Conservation (phyloP, 2,797 vertebrate genomes). For the Gobionotothen gibberifrons region DNA sequence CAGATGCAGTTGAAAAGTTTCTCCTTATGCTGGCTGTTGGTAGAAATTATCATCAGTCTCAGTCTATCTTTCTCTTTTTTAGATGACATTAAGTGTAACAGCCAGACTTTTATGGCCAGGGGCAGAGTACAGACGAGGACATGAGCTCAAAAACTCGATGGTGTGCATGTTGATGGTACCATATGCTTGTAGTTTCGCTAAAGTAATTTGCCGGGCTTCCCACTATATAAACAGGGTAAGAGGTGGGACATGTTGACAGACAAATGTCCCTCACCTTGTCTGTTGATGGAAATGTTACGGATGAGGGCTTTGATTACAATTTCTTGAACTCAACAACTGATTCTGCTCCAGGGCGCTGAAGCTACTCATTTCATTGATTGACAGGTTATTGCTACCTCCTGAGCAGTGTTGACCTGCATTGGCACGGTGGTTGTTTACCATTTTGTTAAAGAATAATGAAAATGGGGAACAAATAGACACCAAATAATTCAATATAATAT, state of each 20-base stretch:
- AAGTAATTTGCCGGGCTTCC: too few relatives aligned
- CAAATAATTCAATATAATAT: too few relatives aligned
- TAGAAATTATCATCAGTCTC: constrained; percentile 11
- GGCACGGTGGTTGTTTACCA: too few relatives aligned
- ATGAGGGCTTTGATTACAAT: background rate
- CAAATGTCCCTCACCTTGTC: background rate
- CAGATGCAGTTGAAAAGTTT: background rate
- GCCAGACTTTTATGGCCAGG: constrained; percentile 19
- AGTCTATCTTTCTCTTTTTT: constrained; percentile 7
- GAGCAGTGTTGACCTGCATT: too few relatives aligned
- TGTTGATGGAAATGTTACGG: background rate
- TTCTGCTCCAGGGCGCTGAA: background rate
- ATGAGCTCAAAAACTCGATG: constrained; percentile 14
- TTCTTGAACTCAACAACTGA: background rate
- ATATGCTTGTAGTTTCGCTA: constrained; percentile 12
- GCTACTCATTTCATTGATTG: background rate
- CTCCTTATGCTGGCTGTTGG: background rate
- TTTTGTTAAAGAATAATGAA: too few relatives aligned
- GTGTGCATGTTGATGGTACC: background rate
- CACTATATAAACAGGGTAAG: too few relatives aligned
- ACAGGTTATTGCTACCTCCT: background rate
- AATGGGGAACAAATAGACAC: too few relatives aligned
- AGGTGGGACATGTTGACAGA: background rate
- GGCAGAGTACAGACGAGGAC: constrained; percentile 25
- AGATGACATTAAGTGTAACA: constrained; percentile 32